These are phyloP conservation scores for Caenorhabditis drosophilae DNA, from an alignment of 2,888 invertebrate species.

Conservation along the genomic window DNA sequence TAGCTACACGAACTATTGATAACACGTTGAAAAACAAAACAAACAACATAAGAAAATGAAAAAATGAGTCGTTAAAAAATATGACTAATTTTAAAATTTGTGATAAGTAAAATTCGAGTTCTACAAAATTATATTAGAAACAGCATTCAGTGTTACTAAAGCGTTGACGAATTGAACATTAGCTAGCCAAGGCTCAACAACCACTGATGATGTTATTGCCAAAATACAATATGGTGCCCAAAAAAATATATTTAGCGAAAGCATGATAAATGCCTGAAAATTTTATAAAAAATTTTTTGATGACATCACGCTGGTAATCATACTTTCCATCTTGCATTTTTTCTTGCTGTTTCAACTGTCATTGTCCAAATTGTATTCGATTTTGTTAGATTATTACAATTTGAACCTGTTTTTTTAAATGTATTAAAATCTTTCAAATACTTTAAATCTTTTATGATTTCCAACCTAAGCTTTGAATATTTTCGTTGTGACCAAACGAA, in stretches of 20 bases:
- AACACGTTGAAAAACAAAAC: no score
- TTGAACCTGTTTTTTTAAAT: no score
- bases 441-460: no score
- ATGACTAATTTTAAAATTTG: no score
- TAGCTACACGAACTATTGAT: no score
- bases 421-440: no score
- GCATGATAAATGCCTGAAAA: conserved; percentile 50
- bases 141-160: conserved; percentile 50
- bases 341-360: conserved; percentile 39
- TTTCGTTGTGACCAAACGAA: no score
- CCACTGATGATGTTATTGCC: conserved; percentile 42
- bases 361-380: conserved; percentile 37
- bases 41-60: no score
- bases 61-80: no score
- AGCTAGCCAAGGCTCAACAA: conserved; percentile 25
- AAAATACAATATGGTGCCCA: conserved; percentile 53
- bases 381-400: conserved; percentile 25
- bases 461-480: no score
- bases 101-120: no score
- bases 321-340: conserved; percentile 45
- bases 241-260: conserved; percentile 50
- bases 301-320: not conserved
- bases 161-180: conserved; percentile 52
- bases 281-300: not conserved
- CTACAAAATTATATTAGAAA: conserved; percentile 46